These are phyloP conservation scores for Agriopis marginaria DNA, from an alignment of 2,888 invertebrate species.

Conservation along the genomic window DNA sequence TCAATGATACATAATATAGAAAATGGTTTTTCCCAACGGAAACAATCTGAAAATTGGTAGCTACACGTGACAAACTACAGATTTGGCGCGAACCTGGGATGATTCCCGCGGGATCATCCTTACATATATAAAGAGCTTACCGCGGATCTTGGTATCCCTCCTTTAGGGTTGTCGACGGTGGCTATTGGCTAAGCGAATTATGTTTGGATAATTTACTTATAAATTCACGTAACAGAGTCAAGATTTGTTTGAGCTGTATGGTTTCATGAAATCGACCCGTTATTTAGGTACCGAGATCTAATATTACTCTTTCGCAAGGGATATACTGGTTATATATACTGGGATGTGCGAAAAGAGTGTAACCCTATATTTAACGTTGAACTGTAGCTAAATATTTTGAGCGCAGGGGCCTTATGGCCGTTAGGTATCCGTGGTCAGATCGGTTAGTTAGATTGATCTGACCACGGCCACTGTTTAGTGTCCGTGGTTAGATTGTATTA, in stretches of 20 bases:
- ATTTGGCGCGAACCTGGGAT: slow-evolving; percentile 26
- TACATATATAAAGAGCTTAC: slow-evolving; percentile 35
- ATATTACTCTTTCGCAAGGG: not conserved
- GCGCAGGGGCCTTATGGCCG: no score
- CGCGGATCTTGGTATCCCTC: slow-evolving; percentile 10
- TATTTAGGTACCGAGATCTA: not conserved
- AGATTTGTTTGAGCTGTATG: not conserved
- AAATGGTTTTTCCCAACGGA: slow-evolving; percentile 18
- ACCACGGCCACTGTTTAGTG: no score
- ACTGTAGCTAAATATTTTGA: no score
- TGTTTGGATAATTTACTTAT: slow-evolving; percentile 7
- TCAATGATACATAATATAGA: not conserved
- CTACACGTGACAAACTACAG: slow-evolving; percentile 35
- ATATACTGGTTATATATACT: no score
- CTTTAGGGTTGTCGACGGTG: not conserved
- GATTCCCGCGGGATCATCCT: slow-evolving; percentile 41
- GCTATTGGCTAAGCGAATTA: not conserved
- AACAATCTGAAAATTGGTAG: slow-evolving; percentile 22
- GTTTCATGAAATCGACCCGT: not conserved
- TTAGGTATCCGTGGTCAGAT: no score
- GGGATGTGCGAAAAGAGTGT: no score
- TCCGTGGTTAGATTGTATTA: no score
- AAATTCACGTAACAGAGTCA: not conserved
- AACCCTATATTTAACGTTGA: no score
- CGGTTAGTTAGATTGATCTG: no score